Evolutionary conservation across 1,140 invertebrate species (phyloP), one percentile per base, ranked within the genome.

Genomic region (Globodera rostochiensis): DNA sequence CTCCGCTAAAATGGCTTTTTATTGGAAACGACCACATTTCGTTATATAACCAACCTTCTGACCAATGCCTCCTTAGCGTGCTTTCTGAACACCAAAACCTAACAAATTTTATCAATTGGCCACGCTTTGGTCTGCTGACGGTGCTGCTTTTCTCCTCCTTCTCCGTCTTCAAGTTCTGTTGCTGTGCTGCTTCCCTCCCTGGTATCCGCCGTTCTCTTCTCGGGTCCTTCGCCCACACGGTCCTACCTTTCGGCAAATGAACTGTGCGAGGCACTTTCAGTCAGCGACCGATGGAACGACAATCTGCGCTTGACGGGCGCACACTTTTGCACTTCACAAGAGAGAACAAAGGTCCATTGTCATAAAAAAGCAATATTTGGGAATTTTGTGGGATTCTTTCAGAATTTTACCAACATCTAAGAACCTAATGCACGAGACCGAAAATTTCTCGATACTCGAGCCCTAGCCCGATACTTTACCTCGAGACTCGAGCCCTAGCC

Each of bases 51-150:
- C 36, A 71, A 2, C 69, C 69, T 71, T 19, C 98, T 96, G 6
- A 99, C 97, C 71, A 99, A 92, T 86, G 96, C 95, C 89, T 97
- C 95, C 82, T 95, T 92, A 90, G 98, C 96, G 91, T 99, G 98
- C 90, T 97, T 97, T 49, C 97, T 92, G 88, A 98, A 91, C 97
- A 96, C 15, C 95, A 95, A 74, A 94, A 6, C 19, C 4, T 71
- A 15, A 3, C 69, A 25, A 9, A 69, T 15, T 21, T 64, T 1
- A 25, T 71, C 69, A 25, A 88, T 77, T 88, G 87, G 15, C 87
- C 87, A 64, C 87, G 78, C 70, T 88, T 88, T 11, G 88, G 87
- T 36, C 87, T 46, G 8, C 11, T 60, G 13, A 15, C 11, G 13
- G n/a, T 71, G 69, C 69, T 71, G 69, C 19, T 47, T 9, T 45